phyloP scores from a whole-genome alignment of 2,113 vertebrate species.

The Catharus fuscescens region DNA sequence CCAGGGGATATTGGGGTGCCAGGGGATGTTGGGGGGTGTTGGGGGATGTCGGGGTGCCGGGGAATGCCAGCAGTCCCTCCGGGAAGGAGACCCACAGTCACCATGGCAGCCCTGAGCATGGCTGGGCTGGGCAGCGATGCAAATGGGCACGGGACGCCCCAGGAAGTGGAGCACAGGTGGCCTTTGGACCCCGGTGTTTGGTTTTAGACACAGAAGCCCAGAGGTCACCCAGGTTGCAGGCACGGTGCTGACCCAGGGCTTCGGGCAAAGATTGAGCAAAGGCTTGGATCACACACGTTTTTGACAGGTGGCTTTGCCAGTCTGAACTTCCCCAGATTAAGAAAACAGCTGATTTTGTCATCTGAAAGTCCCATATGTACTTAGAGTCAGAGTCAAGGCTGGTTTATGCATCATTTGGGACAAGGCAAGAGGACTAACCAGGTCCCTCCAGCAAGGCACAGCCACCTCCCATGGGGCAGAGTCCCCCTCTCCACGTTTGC shows the following conservation, averaged over 20 bases:
- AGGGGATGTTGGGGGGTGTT: neutral
- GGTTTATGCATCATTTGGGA: neutral
- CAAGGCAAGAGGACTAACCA: neutral
- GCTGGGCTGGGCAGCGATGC: neutral
- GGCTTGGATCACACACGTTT: fast-evolving
- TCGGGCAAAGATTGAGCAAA: neutral
- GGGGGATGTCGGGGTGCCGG: too few species aligned
- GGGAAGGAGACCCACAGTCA: too few species aligned
- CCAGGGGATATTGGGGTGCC: neutral
- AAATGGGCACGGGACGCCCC: fast-evolving
- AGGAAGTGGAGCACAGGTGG: fast-evolving
- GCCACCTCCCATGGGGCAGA: neutral
- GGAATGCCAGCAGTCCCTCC: neutral
- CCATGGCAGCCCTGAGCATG: neutral
- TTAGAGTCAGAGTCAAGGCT: neutral
- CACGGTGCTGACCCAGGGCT: too few species aligned
- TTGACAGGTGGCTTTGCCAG: neutral
- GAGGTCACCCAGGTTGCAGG: fast-evolving
- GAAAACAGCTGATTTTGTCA: neutral
- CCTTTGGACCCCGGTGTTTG: fast-evolving
- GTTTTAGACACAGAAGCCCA: fast-evolving
- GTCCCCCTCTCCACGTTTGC: too few species aligned
- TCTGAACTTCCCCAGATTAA: neutral
- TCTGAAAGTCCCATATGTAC: neutral
- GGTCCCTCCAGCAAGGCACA: neutral